Percentiles rank a stretch among this genome's conserved stretches.
Conservation (phyloP, 2,113 vertebrate genomes). For the Piaya cayana region DNA sequence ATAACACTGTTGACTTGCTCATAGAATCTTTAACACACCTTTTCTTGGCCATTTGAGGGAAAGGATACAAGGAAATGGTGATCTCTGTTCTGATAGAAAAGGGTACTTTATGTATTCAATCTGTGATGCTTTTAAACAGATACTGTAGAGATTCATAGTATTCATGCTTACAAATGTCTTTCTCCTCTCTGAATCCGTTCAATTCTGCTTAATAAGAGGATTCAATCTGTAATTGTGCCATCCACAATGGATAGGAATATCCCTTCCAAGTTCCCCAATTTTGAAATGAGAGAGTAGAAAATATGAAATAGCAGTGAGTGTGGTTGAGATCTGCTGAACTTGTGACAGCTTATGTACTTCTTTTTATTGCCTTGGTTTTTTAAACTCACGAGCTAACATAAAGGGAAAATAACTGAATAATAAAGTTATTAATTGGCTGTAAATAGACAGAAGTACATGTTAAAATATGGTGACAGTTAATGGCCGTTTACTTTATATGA, state of each 20-base stretch:
- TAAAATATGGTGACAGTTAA: not conserved
- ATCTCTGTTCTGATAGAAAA: not conserved
- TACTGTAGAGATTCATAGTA: not conserved
- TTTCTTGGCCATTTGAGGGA: not conserved
- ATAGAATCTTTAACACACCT: not conserved
- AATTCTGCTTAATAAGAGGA: not conserved
- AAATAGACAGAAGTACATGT: constrained; percentile 9
- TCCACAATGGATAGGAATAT: not conserved
- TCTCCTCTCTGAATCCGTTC: not conserved
- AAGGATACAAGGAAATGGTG: not conserved
- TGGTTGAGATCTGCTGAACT: not conserved
- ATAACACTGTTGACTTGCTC: not conserved
- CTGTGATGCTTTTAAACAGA: not conserved
- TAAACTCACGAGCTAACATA: not conserved
- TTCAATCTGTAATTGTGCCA: not conserved
- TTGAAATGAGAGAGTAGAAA: not conserved
- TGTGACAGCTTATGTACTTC: not conserved
- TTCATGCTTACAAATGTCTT: not conserved
- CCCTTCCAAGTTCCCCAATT: not conserved
- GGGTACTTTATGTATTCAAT: not conserved
- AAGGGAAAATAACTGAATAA: constrained; percentile 22
- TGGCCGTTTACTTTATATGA: not conserved
- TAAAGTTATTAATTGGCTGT: not conserved
- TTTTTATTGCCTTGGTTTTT: not conserved
- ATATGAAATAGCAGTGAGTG: not conserved